Evolutionary conservation across 2,113 vertebrate species (phyloP), one percentile per base, ranked within the genome.

Genomic region (Dromaius novaehollandiae): DNA sequence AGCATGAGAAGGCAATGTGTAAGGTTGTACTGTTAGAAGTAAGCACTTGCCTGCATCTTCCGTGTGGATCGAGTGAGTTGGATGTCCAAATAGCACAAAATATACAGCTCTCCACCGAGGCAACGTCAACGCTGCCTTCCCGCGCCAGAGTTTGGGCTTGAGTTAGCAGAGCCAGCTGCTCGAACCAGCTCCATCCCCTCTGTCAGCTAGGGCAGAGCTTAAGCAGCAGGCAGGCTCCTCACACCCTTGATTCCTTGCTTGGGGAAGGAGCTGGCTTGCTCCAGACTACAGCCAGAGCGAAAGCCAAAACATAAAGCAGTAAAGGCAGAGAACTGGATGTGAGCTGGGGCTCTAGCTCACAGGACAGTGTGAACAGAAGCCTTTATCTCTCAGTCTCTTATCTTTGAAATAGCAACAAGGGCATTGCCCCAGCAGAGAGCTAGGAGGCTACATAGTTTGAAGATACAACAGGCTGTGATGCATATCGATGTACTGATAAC

Each of bases 101-200:
- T 26, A 9, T 4, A 5, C 16, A n/a, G 18, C 6, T 42, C 24
- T 82, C 40, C 65, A n/a, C 15, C 1, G 0, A 42, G 42, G 38
- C 3, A 0, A 46, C 1, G 2, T 20, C 25, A 24, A 5, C 3
- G 15, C 14, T 76, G 42, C 48, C 53, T 50, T 58, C 1, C 0
- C 10, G 28, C 9, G 51, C 38, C 22, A 5, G 34, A 28, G 42
- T 20, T 20, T 26, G 16, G 60, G 64, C 42, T n/a, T 7, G 13
- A 61, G n/a, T 18, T 55, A 48, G 53, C 66, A 74, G 53, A 81
- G 18, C 24, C n/a, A 40, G 50, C 42, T 80, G 34, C 32, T 64
- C 24, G 48, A 71, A 77, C 25, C 42, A 51, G 9, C 11, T 56
- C 40, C 50, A 65, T 10, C 10, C 7, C 61, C 44, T 21, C 9